phyloP scores from a whole-genome alignment of 2,797 vertebrate species.

The Simalia tracyae region DNA sequence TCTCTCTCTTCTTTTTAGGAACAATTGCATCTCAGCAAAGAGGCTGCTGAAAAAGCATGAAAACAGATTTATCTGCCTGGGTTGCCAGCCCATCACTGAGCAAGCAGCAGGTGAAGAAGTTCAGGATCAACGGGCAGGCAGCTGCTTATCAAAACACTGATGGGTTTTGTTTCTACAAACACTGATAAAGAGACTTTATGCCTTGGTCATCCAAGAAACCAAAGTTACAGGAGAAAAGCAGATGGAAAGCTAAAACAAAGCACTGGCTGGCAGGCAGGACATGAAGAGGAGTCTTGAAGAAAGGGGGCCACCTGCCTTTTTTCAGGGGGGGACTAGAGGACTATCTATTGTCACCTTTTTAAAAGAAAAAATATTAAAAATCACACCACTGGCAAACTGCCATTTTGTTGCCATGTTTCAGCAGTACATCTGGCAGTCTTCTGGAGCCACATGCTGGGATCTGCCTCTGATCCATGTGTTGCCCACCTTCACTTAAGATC shows the following conservation, averaged over 20 bases:
- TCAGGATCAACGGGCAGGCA: neutral
- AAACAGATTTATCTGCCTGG: neutral
- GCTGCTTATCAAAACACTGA: neutral
- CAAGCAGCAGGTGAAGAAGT: neutral
- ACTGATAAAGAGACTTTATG: neutral
- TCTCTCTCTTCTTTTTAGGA: neutral
- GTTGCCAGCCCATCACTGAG: accelerated
- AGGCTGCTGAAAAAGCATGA: neutral
- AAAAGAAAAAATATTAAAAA: neutral
- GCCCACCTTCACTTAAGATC: neutral
- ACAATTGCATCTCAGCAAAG: neutral
- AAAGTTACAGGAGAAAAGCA: neutral
- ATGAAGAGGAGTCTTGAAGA: neutral
- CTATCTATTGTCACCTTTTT: neutral
- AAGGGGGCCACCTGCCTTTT: neutral
- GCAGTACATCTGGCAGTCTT: neutral
- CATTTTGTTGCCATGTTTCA: neutral
- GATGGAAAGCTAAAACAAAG: neutral
- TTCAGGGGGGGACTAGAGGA: neutral
- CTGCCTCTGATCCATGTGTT: neutral
- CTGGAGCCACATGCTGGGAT: neutral
- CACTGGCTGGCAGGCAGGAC: neutral
- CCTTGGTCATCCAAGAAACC: neutral
- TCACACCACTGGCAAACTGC: neutral
- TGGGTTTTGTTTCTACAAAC: neutral